Evolutionary conservation across 2,888 invertebrate genomes (phyloP), one percentile per base, ranked within the genome.

Genomic region (Geotrupes spiniger): DNA sequence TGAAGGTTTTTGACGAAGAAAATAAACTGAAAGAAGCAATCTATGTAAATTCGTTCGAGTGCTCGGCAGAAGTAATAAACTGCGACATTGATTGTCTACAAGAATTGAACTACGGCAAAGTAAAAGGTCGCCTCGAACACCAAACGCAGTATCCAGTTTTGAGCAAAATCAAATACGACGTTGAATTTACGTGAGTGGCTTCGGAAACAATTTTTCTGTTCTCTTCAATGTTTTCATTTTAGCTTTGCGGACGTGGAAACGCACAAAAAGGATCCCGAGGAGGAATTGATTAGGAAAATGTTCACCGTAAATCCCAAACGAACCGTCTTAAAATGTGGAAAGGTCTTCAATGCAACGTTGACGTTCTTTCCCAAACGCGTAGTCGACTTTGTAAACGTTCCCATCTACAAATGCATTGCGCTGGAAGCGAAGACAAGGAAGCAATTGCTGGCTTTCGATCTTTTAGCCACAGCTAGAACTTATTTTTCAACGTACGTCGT

Each of bases 41-140:
- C 39, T 28, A 46, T 21, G 44, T 36, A 10, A 57, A 60, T 11
- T 37, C 9, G 4, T 51, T 67, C 11, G 46, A 52, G 33, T 54
- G 82, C 10, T 75, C 74, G 0, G 83, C 79, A 0, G 83, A 84
- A 68, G 79, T 80, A 40, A 80, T 81, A 43, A 80, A 82, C 57
- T 78, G 83, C 2, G 70, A 72, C 60, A 69, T 84, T 4, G 79
- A 82, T 58, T 67, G 63, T 44, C 41, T 56, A 1, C 56, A 55
- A 27, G 57, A 63, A 36, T 56, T 84, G 10, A 74, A 81, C 56
- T 78, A 81, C 50, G 80, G 80, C 40, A 76, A 76, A 43, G 75
- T 81, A 1, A 81, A 79, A 73, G 81, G 83, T 2, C 78, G 77
- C 46, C 74, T 75, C 0, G 71, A 75, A 1, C 70, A 75, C 11